phyloP scores from a whole-genome alignment of 2,113 vertebrate genomes.

The Mesoclemmys tuberculata region DNA sequence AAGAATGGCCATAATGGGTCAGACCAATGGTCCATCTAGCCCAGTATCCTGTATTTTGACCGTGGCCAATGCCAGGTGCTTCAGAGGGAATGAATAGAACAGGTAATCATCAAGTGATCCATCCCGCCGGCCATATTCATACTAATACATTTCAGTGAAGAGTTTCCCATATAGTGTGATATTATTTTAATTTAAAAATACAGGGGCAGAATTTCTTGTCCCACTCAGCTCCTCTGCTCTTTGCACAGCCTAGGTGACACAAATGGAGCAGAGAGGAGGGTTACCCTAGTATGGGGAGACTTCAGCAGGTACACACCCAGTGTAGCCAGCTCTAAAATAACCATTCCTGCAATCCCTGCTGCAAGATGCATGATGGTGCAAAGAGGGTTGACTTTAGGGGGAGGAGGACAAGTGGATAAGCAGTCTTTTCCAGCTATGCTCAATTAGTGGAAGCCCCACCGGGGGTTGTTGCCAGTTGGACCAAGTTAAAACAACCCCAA shows the following conservation, averaged over 20 bases:
- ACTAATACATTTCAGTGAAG: not conserved
- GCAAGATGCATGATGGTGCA: accelerated
- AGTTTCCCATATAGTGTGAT: not conserved
- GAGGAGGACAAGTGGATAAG: not conserved
- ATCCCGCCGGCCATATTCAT: not conserved
- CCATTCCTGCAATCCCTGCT: not conserved
- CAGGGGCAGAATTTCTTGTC: not conserved
- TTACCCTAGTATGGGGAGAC: not conserved
- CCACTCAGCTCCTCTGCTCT: not conserved
- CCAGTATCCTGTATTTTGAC: no score
- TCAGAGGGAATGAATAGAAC: no score
- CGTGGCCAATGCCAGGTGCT: no score
- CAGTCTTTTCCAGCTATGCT: not conserved
- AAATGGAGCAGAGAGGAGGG: not conserved
- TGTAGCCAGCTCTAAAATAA: not conserved
- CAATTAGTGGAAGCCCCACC: not conserved
- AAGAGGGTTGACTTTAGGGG: not conserved
- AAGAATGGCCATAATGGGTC: no score
- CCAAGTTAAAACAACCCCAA: not conserved
- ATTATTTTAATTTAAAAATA: not conserved
- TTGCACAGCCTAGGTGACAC: not conserved
- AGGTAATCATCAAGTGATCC: no score
- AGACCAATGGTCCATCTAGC: no score
- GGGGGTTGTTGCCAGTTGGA: not conserved
- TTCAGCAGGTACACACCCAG: not conserved